Conservation (phyloP, 2,113 vertebrate species). For the Siniperca knerii region DNA sequence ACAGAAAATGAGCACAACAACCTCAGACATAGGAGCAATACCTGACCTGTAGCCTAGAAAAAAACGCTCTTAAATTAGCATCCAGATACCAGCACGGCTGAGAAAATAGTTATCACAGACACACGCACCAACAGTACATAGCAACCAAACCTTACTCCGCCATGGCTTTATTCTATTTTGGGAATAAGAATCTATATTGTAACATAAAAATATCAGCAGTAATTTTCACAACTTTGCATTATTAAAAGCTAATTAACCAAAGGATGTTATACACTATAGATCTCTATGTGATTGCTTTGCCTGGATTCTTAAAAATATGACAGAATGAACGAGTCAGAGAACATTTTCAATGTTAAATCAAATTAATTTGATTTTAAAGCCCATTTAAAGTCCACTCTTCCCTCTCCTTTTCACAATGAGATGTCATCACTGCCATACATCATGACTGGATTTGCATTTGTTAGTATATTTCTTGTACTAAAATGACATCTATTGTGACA, state of each 20-base stretch:
- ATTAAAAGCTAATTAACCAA: not conserved
- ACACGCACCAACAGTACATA: constrained; percentile 24
- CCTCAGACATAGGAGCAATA: constrained; percentile 36
- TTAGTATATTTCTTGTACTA: not conserved
- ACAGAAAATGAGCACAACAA: constrained; percentile 24
- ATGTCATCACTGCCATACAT: not conserved
- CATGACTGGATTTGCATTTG: not conserved
- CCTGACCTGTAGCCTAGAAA: constrained; percentile 45
- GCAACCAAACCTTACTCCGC: constrained; percentile 22
- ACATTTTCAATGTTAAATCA: not conserved
- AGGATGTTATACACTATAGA: not conserved
- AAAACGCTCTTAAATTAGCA: constrained; percentile 67
- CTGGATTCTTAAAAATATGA: not conserved
- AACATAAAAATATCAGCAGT: constrained; percentile 35
- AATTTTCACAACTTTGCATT: constrained; percentile 1
- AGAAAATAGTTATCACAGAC: constrained; percentile 54
- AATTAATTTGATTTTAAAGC: not conserved
- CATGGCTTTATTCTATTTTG: constrained; percentile 19
- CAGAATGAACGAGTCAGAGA: not conserved
- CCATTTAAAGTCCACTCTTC: not conserved
- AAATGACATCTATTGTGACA: not conserved
- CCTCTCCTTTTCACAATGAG: not conserved
- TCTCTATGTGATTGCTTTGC: not conserved
- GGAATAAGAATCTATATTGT: constrained; percentile 4
- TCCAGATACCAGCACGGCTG: constrained; percentile 21